These are phyloP conservation scores for Eulemur rubriventer DNA, from an alignment of 2,797 vertebrate genomes.

Conservation along the genomic window DNA sequence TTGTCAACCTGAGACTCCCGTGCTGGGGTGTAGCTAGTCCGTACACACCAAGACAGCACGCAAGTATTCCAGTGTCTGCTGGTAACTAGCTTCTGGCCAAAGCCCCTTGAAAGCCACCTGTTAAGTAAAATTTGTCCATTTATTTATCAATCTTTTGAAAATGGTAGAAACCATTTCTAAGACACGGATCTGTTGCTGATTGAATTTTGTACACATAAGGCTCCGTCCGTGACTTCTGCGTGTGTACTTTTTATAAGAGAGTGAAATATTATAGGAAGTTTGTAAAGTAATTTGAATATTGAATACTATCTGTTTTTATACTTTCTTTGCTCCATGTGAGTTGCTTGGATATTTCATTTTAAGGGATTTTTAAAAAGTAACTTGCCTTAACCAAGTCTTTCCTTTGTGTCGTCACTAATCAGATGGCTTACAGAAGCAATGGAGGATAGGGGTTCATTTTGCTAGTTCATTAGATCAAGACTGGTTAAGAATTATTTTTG, in stretches of 20 bases:
- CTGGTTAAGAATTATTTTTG: background rate
- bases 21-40: fast-evolving
- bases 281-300: background rate
- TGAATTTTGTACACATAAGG: background rate
- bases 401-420: background rate
- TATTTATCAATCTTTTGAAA: background rate
- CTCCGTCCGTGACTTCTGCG: background rate
- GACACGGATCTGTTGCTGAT: too few relatives aligned
- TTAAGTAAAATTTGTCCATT: background rate
- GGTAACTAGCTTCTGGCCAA: background rate
- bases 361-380: background rate
- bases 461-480: background rate
- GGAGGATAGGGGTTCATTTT: background rate
- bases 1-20: too few relatives aligned
- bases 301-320: background rate
- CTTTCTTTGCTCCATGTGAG: background rate
- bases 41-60: fast-evolving
- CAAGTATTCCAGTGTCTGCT: fast-evolving
- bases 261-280: background rate
- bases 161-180: background rate
- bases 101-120: too few relatives aligned
- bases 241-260: too few relatives aligned
- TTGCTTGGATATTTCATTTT: background rate
- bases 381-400: background rate
- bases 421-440: background rate